Evolutionary conservation across 2,888 invertebrate species (phyloP), one percentile per base, ranked within the genome.

Genomic region (Tethea ocularis): DNA sequence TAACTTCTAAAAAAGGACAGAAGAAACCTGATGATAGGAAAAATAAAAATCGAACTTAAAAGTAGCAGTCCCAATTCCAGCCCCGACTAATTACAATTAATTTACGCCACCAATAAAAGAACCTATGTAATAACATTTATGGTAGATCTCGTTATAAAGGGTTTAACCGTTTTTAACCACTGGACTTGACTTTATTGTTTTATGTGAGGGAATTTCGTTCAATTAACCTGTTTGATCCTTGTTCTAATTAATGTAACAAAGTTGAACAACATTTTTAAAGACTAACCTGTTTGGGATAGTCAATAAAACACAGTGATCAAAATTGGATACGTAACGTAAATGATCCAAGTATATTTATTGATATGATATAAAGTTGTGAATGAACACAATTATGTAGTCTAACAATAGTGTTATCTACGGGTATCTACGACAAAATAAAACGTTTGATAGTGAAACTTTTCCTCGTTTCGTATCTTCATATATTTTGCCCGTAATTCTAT

Each of bases 1-100:
- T 33, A 11, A 33, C 13, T 33, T 33, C 0, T 33, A 7, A 0
- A 2, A 38, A 38, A 38, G 15, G 52, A n/a, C 13, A 23, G 6
- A 53, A 0, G 15, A 17, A 53, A 56, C 63, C 52, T 38, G 51
- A 55, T 52, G 61, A 33, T 5, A 33, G 1, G 13, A 13, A 33
- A 62, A 66, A 51, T 63, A 62, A 26, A 60, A 51, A 46, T n/a
- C 4, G n/a, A 57, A 62, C 64, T 60, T 53, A 58, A 59, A 68
- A 59, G 59, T 59, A 51, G 29, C 52, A 46, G 29, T 58, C 58
- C 55, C 64, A 56, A 70, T 68, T 64, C 60, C 52, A 36, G 56
- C 63, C 59, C 54, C 63, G 66, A 68, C 63, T 68, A 70, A 63
- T 72, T 62, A 61, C 61, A 61, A 46, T 57, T 55, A 64, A 64